Evolutionary conservation across 2,797 vertebrate genomes (phyloP).

Genomic region (Morus bassanus): DNA sequence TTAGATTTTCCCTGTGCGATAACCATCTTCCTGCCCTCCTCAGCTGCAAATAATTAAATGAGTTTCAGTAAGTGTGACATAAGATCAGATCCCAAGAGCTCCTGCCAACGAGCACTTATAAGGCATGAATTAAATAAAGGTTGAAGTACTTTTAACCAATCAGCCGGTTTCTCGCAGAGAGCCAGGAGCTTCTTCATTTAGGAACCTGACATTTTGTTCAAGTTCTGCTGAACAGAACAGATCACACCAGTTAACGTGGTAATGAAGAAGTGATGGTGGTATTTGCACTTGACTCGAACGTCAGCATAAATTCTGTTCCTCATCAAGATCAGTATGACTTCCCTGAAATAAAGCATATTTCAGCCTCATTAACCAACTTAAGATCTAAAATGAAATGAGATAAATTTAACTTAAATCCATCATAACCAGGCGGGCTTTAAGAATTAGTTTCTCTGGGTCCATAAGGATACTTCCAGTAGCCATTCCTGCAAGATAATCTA

Average conservation of each 20-base stretch:
- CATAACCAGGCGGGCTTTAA: background rate
- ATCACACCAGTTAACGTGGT: conserved; percentile 55
- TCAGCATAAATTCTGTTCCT: conserved; percentile 56
- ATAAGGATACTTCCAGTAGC: background rate
- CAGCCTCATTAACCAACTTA: conserved; percentile 44
- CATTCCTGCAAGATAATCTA: background rate
- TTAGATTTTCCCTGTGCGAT: conserved; percentile 42
- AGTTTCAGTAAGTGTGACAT: conserved; percentile 56
- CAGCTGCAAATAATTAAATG: conserved; percentile 57
- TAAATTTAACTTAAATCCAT: conserved; percentile 31
- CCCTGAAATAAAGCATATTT: conserved; percentile 56
- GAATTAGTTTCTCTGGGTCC: background rate
- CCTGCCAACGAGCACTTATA: conserved; percentile 58
- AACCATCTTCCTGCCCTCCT: conserved; percentile 43
- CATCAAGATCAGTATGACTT: background rate
- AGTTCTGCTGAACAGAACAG: conserved; percentile 62
- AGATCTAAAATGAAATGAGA: conserved; percentile 26
- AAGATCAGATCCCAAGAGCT: conserved; percentile 63
- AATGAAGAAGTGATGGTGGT: conserved; percentile 63
- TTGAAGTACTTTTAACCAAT: conserved; percentile 64
- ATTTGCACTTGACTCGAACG: conserved; percentile 51
- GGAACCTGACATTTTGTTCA: conserved; percentile 60
- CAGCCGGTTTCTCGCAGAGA: background rate
- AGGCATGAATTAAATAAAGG: conserved; percentile 67
- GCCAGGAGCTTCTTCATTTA: conserved; percentile 56